A percentile compares a stretch with the other conserved stretches of the same genome.
Evolutionary conservation across 1,140 invertebrate species (phyloP).

Genomic region (Drosophila sucinea): DNA sequence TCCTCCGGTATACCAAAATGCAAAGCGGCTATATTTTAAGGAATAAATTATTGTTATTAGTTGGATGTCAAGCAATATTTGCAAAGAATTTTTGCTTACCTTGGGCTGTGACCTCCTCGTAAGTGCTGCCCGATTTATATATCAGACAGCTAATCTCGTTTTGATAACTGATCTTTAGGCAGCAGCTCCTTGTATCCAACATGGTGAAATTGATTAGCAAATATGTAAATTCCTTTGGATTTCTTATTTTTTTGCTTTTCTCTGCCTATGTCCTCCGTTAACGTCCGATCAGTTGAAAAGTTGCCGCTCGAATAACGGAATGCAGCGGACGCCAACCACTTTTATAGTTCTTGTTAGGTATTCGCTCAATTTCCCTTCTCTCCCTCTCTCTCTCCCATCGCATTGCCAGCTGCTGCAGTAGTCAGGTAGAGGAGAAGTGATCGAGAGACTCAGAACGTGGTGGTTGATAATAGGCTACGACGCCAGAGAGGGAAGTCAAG

Average conservation of each 20-base stretch:
- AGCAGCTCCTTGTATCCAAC: constrained; percentile 39
- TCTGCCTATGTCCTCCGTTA: not conserved
- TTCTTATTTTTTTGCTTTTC: not conserved
- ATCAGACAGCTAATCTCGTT: constrained; percentile 46
- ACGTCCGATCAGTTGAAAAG: constrained; percentile 31
- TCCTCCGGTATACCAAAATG: constrained; percentile 52
- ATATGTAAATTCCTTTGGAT: not conserved
- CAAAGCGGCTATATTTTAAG: constrained; percentile 35
- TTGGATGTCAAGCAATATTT: not conserved
- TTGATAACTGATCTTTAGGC: constrained; percentile 62
- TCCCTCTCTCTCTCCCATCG: not conserved
- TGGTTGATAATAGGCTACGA: not conserved
- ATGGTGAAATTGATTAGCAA: constrained; percentile 22
- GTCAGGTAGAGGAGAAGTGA: constrained; percentile 1
- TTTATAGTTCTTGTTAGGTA: constrained; percentile 13
- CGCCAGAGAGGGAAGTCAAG: not conserved
- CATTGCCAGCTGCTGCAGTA: constrained; percentile 8
- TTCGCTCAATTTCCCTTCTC: too few relatives aligned
- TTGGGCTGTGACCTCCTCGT: constrained; percentile 58
- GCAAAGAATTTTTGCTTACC: constrained; percentile 37
- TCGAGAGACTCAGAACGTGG: not conserved
- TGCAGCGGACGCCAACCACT: constrained; percentile 32
- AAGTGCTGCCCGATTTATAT: constrained; percentile 50
- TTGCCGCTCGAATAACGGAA: constrained; percentile 39
- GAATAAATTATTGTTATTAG: not conserved